A percentile compares a stretch with the other conserved stretches of the same genome.
These are phyloP conservation scores for Planiliza haematocheilus DNA, from an alignment of 2,113 vertebrate genomes.

Conservation along the genomic window DNA sequence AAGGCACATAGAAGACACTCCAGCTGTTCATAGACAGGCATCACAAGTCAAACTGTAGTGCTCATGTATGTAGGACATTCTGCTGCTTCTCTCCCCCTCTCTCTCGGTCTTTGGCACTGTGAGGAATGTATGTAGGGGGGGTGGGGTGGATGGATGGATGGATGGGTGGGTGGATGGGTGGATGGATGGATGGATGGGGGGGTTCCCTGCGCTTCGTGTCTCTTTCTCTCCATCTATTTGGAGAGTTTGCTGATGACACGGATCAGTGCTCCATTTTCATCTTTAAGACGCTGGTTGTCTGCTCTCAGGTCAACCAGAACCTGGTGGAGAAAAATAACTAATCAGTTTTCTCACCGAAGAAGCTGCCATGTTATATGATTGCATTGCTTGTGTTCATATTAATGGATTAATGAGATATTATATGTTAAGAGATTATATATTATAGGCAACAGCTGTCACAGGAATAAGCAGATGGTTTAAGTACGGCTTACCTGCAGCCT, in stretches of 20 bases:
- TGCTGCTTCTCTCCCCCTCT: slow-evolving; percentile 38
- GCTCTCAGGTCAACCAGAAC: slow-evolving; percentile 94
- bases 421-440: background rate
- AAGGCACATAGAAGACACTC: slow-evolving; percentile 72
- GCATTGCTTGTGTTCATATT: background rate
- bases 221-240: slow-evolving; percentile 85
- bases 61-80: slow-evolving; percentile 64
- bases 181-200: slow-evolving; percentile 44
- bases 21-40: slow-evolving; percentile 64
- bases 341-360: no score
- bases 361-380: background rate
- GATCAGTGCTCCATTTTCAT: slow-evolving; percentile 98
- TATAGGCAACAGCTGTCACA: background rate
- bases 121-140: slow-evolving; percentile 74
- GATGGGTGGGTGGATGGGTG: slow-evolving; percentile 41
- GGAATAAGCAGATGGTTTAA: no score
- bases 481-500: background rate
- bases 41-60: slow-evolving; percentile 64
- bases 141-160: slow-evolving; percentile 40
- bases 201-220: slow-evolving; percentile 67
- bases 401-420: background rate
- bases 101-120: slow-evolving; percentile 82
- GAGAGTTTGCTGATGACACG: slow-evolving; percentile 99
- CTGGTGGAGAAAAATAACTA: slow-evolving; percentile 72
- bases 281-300: slow-evolving; percentile 98